These are phyloP conservation scores for Aphelenchoides fujianensis DNA, from an alignment of 1,140 invertebrate species.

Conservation along the genomic window DNA sequence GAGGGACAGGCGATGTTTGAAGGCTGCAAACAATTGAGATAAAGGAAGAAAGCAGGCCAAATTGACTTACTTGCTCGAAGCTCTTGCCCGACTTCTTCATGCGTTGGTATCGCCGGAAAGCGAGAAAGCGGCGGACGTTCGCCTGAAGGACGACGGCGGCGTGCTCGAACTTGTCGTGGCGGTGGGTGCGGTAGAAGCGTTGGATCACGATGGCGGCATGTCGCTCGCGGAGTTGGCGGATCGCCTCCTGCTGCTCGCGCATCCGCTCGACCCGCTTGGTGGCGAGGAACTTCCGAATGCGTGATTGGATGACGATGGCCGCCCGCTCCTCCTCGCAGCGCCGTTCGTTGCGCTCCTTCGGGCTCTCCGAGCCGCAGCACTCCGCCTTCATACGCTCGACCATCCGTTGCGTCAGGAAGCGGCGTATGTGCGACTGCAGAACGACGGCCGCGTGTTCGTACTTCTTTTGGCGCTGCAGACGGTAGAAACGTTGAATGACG, in stretches of 20 bases:
- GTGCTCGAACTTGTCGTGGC: constrained; percentile 5
- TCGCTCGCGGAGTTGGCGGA: constrained; percentile 1
- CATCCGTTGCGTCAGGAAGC: background rate
- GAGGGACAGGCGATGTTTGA: too few relatives aligned
- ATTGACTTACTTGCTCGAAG: background rate
- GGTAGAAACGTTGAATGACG: constrained; percentile 9
- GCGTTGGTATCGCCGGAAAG: constrained; percentile 5
- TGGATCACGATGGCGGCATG: constrained; percentile 10
- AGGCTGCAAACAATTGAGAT: too few relatives aligned
- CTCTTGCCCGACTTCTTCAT: background rate
- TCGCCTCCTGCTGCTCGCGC: background rate
- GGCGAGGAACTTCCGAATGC: background rate
- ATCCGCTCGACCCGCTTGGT: background rate
- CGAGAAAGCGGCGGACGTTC: background rate
- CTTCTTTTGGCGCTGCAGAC: background rate
- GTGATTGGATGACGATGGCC: background rate
- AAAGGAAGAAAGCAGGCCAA: too few relatives aligned
- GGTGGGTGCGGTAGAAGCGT: constrained; percentile 13
- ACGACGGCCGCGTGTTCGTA: constrained; percentile 2
- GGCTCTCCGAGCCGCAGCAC: background rate
- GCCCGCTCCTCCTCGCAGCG: background rate
- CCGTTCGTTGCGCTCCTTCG: background rate
- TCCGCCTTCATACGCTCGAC: background rate
- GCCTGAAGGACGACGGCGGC: constrained; percentile 3
- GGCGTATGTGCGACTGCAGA: constrained; percentile 3